A percentile compares a stretch with the other conserved stretches of the same genome.
These are phyloP conservation scores for Tachyglossus aculeatus DNA, from an alignment of 2,797 vertebrate species.

Conservation along the genomic window DNA sequence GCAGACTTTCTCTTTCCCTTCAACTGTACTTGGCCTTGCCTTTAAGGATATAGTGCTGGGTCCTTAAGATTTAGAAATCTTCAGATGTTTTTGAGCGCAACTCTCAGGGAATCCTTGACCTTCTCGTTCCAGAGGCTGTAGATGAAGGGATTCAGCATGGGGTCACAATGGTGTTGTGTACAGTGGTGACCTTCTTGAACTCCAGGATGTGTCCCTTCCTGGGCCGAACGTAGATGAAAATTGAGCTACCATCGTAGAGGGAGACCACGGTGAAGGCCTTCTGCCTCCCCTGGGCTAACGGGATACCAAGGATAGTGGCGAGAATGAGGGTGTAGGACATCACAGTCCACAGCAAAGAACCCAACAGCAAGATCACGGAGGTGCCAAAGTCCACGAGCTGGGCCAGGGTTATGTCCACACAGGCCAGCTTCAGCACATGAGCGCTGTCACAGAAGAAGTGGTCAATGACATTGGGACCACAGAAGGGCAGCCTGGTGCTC, in stretches of 20 bases:
- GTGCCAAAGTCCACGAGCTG: conserved; percentile 45
- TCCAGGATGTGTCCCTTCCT: no score
- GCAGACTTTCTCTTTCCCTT: no score
- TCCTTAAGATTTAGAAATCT: no score
- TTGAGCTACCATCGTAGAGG: conserved; percentile 64
- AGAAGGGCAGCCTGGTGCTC: conserved; percentile 34
- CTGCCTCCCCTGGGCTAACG: conserved; percentile 35
- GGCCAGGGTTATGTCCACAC: conserved; percentile 40
- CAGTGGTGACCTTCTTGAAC: no score
- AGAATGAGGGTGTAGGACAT: conserved; percentile 55
- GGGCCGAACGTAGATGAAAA: conserved; percentile 59
- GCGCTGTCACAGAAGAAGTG: conserved; percentile 65
- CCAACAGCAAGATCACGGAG: conserved; percentile 42
- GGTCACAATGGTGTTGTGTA: no score
- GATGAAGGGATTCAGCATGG: no score
- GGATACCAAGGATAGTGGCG: conserved; percentile 37
- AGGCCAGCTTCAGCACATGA: conserved; percentile 50
- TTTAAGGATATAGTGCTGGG: no score
- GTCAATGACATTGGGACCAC: conserved; percentile 47
- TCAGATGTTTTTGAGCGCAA: no score
- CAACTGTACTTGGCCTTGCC: no score
- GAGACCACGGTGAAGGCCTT: conserved; percentile 58
- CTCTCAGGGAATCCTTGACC: no score
- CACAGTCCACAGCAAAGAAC: conserved; percentile 46
- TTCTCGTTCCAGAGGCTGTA: no score